Evolutionary conservation across 2,888 invertebrate species (phyloP).

Genomic region (Metopia argyrocephala): DNA sequence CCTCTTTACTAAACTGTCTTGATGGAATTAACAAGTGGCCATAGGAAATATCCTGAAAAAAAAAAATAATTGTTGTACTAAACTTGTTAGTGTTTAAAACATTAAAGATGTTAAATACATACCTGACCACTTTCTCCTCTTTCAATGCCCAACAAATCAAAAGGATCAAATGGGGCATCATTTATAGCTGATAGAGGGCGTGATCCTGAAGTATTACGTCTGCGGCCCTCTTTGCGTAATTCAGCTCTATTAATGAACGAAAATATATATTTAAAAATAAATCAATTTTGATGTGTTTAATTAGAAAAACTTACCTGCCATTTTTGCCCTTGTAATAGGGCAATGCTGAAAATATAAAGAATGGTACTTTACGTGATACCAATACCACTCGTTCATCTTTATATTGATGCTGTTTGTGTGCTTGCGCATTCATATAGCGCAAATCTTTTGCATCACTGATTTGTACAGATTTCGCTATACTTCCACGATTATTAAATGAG

Average conservation of each 20-base stretch:
- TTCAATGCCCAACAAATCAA: conserved; percentile 90
- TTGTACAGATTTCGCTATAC: conserved; percentile 73
- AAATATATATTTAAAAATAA: not conserved
- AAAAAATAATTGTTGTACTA: not conserved
- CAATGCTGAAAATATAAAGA: conserved; percentile 91
- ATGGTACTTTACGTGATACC: conserved; percentile 88
- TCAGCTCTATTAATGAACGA: conserved; percentile 80
- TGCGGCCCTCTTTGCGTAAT: conserved; percentile 85
- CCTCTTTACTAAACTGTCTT: conserved; percentile 78
- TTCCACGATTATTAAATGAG: conserved; percentile 71
- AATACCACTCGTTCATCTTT: conserved; percentile 90
- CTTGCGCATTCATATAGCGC: conserved; percentile 80
- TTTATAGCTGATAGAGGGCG: conserved; percentile 90
- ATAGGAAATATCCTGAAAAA: conserved; percentile 89
- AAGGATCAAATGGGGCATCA: conserved; percentile 90
- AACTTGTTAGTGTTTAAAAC: too few relatives aligned
- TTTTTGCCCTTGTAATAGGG: conserved; percentile 87
- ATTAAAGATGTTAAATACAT: not conserved
- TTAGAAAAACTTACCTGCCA: conserved; percentile 80
- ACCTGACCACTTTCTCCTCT: conserved; percentile 92
- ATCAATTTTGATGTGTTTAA: not conserved
- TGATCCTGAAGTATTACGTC: conserved; percentile 89
- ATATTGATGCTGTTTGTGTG: conserved; percentile 84
- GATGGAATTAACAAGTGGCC: conserved; percentile 90
- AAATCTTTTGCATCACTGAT: conserved; percentile 81